phyloP scores from a whole-genome alignment of 1,140 invertebrate species.

The Metaphire vulgaris region DNA sequence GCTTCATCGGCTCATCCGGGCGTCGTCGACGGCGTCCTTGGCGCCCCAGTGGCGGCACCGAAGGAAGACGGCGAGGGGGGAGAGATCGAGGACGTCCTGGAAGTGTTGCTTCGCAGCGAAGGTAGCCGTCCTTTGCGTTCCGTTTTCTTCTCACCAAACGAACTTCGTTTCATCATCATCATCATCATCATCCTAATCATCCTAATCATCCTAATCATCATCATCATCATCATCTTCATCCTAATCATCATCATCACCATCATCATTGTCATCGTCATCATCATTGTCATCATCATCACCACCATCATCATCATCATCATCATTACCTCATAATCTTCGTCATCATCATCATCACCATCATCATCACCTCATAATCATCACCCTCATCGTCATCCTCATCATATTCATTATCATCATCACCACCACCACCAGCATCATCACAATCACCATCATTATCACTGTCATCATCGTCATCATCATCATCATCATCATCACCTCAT shows the following conservation, averaged over 20 bases:
- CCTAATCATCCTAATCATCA: not conserved
- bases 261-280: conserved; percentile 23
- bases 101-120: not conserved
- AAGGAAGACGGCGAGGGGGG: too few relatives aligned
- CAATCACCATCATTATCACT: not conserved
- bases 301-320: conserved; percentile 19
- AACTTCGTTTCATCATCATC: too few relatives aligned
- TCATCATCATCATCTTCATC: not conserved
- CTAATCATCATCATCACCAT: not conserved
- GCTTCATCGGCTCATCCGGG: too few relatives aligned
- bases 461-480: too few relatives aligned
- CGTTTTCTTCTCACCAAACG: too few relatives aligned
- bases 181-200: too few relatives aligned
- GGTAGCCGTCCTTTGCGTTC: too few relatives aligned
- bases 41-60: too few relatives aligned
- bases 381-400: not conserved
- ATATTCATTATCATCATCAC: not conserved
- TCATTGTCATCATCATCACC: conserved; percentile 20
- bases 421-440: not conserved
- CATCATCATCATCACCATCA: too few relatives aligned
- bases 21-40: too few relatives aligned
- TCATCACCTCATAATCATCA: conserved; percentile 11
- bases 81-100: not conserved
- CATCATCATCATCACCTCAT: too few relatives aligned
- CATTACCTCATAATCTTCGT: too few relatives aligned